Evolutionary conservation across 1,140 invertebrate genomes (phyloP), one percentile per base, ranked within the genome.

Genomic region (Drosophila grimshawi): DNA sequence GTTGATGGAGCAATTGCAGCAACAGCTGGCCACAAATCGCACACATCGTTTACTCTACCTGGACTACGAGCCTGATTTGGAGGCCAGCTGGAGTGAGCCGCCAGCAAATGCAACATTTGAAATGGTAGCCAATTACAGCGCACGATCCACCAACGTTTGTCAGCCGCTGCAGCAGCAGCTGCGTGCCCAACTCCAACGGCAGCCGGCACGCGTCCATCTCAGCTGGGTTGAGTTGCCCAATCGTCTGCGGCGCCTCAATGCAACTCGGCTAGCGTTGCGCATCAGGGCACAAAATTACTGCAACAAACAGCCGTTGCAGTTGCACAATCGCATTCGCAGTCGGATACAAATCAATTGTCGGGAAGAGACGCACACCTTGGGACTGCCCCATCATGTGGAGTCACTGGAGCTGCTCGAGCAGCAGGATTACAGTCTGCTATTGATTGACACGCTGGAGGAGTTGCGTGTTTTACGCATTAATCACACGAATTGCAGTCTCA

Each of bases 231-330:
- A 52, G 59, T 8, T 55, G 29, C 11, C 56, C 32, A 45, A 70
- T 8, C 51, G 69, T 11, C 27, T 49, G 4, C 33, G 78, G 10
- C 33, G 51, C 7, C 5, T 45, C 0, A 46, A 11, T 43, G 39
- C 10, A 43, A n/a, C 0, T 55, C 77, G 33, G 0, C 45, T 11
- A 0, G 27, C 55, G 2, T 32, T 78, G 10, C 39, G 51, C 0
- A 55, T 88, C 0, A 91, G 90, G 43, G 78, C 66, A 0, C 75
- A 81, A 2, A 92, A 92, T 37, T 70, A 78, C 51, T 92, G 91
- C 41, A 46, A 51, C 5, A 29, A 63, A 2, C 37, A 39, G 4
- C 53, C 72, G n/a, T 45, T 59, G 7, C 45, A 51, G 6, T 19
- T 19, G 19, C 19, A 19, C 19, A 19, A 19, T 19, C 65, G 70